phyloP scores from a whole-genome alignment of 2,888 invertebrate genomes.

The Peribatodes rhomboidaria region DNA sequence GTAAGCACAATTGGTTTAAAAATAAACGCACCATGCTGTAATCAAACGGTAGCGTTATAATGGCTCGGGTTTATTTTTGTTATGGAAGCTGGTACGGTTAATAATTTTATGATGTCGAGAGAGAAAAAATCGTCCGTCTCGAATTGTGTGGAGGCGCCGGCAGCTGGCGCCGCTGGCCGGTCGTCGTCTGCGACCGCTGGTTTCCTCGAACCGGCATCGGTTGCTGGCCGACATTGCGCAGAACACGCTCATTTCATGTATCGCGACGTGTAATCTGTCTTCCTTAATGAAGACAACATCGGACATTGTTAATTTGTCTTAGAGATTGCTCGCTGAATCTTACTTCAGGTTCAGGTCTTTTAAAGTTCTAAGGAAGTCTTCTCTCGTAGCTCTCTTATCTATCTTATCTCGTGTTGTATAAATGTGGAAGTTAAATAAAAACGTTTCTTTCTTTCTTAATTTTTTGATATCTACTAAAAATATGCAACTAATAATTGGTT shows the following conservation, averaged over 20 bases:
- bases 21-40: constrained; percentile 41
- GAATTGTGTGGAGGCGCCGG: constrained; percentile 72
- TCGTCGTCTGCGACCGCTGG: constrained; percentile 66
- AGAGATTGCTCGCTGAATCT: not conserved
- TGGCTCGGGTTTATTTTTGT: constrained; percentile 43
- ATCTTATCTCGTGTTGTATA: no score
- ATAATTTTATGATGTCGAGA: constrained; percentile 67
- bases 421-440: no score
- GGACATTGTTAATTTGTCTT: constrained; percentile 2
- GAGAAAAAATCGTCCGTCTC: constrained; percentile 66
- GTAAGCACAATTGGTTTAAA: constrained; percentile 17
- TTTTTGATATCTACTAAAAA: no score
- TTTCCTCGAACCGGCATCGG: constrained; percentile 78
- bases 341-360: not conserved
- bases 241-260: constrained; percentile 53
- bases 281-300: constrained; percentile 22
- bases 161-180: constrained; percentile 71
- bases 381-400: not conserved
- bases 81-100: constrained; percentile 57
- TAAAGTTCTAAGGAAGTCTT: not conserved
- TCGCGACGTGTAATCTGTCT: constrained; percentile 45
- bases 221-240: constrained; percentile 63
- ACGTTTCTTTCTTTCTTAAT: no score
- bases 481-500: no score
- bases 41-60: constrained; percentile 55